These are phyloP conservation scores for Didymodactylos carnosus DNA, from an alignment of 2,888 invertebrate genomes.

Conservation along the genomic window DNA sequence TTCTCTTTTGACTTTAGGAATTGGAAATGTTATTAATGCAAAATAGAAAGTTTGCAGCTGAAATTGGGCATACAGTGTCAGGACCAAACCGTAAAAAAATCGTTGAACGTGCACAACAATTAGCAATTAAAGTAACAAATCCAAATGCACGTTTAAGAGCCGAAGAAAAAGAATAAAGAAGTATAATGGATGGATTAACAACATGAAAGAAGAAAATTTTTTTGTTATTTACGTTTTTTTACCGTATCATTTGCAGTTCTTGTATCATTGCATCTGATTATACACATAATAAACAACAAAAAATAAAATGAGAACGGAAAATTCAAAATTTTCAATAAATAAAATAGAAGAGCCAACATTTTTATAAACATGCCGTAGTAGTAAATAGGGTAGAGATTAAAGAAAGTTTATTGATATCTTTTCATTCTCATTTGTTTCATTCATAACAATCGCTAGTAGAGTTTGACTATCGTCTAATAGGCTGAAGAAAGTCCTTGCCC, in stretches of 20 bases:
- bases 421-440: too few species aligned
- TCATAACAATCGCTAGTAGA: too few species aligned
- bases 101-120: slow-evolving; percentile 83
- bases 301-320: too few species aligned
- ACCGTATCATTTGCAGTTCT: not conserved
- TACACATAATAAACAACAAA: too few species aligned
- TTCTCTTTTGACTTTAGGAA: slow-evolving; percentile 46
- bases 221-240: too few species aligned
- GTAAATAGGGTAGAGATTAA: too few species aligned
- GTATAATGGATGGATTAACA: not conserved
- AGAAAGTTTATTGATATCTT: too few species aligned
- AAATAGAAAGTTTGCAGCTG: slow-evolving; percentile 84
- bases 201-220: not conserved
- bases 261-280: too few species aligned
- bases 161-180: slow-evolving; percentile 82
- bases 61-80: slow-evolving; percentile 89
- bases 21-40: slow-evolving; percentile 96
- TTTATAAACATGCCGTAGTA: too few species aligned
- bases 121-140: slow-evolving; percentile 84
- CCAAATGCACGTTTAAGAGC: slow-evolving; percentile 82
- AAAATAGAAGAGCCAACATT: not conserved
- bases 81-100: slow-evolving; percentile 89
- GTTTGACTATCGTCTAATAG: too few species aligned
- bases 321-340: not conserved
- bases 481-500: too few species aligned